A percentile compares a stretch with the other conserved stretches of the same genome.
phyloP scores from a whole-genome alignment of 30 jellyfish, hydroid and myxozoan genomes.

The Nemopilema nomurai region DNA sequence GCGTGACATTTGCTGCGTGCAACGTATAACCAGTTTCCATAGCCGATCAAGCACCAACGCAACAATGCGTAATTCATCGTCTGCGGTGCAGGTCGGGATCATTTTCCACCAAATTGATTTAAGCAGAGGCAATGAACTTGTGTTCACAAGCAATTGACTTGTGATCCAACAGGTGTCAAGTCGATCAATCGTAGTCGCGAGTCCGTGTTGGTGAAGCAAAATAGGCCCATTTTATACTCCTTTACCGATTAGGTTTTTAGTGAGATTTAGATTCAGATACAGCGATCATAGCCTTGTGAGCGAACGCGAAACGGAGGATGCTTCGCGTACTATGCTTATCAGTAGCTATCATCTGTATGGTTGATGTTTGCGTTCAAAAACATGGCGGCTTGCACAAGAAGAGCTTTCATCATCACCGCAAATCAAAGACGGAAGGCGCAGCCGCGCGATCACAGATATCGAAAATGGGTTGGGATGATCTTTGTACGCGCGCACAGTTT shows the following conservation, averaged over 20 bases:
- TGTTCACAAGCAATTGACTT: not conserved
- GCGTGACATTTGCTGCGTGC: not conserved
- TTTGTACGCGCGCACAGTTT: constrained; percentile 60
- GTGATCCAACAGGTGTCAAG: constrained; percentile 2
- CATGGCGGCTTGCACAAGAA: constrained; percentile 10
- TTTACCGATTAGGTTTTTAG: not conserved
- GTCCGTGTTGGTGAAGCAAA: not conserved
- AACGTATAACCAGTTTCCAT: not conserved
- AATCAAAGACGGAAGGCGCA: constrained; percentile 18
- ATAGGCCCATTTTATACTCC: not conserved
- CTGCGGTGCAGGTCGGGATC: not conserved
- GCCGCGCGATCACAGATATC: constrained; percentile 16
- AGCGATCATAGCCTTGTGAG: not conserved
- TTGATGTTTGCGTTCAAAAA: not conserved
- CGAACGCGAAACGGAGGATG: not conserved
- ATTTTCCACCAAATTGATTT: not conserved
- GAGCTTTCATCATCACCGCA: constrained; percentile 13
- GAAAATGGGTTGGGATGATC: constrained; percentile 71
- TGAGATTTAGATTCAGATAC: not conserved
- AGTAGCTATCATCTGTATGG: not conserved
- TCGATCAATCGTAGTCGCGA: not conserved
- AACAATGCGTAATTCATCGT: not conserved
- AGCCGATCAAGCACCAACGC: not conserved
- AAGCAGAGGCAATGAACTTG: constrained; percentile 10
- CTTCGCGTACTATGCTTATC: not conserved